Evolutionary conservation across 2,797 vertebrate species (phyloP), one percentile per base, ranked within the genome.

Genomic region (Hypotaenidia philippensis): DNA sequence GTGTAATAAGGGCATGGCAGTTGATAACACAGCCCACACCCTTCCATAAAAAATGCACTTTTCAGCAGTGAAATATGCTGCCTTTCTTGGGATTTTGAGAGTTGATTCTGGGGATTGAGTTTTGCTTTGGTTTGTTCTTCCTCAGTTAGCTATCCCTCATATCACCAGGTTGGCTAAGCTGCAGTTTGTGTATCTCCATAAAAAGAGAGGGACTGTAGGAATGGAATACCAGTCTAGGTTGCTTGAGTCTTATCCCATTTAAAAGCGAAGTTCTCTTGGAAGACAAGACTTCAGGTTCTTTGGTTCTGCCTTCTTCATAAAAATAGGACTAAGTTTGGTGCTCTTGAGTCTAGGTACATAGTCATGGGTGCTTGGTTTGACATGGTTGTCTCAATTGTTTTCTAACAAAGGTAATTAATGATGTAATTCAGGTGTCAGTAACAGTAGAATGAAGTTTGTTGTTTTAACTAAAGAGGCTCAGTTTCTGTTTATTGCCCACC

Each of bases 21-120:
- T 83, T 93, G 90, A 93, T 93, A 81, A 89, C 25, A 2, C 41
- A 86, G 89, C 45, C 65, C 91, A 92, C 57, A 90, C 82, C 74
- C 84, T 93, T 85, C 90, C 44, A 87, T 84, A 95, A 84, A 90
- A 65, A 90, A 65, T 66, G 83, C 59, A 86, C 88, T 94, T 94
- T 82, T 96, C 92, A 93, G 87, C 87, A 90, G 64, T 68, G 88
- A 97, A 97, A 90, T 95, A 68, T 91, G 53, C 63, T 85, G 70
- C 53, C 49, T 94, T 89, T 94, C 87, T 7, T 44, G 69, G 72
- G 77, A 60, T 91, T 80, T 96, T 74, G 45, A 45, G 72, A 92
- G 50, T 79, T 91, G 71, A 81, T 84, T 74, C 36, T 90, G 45
- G 38, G 32, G 32, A 21, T 17, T 13, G 20, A 47, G 21, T 29